These are phyloP conservation scores for Anthrax anthrax DNA, from an alignment of 2,888 invertebrate genomes.

Conservation along the genomic window DNA sequence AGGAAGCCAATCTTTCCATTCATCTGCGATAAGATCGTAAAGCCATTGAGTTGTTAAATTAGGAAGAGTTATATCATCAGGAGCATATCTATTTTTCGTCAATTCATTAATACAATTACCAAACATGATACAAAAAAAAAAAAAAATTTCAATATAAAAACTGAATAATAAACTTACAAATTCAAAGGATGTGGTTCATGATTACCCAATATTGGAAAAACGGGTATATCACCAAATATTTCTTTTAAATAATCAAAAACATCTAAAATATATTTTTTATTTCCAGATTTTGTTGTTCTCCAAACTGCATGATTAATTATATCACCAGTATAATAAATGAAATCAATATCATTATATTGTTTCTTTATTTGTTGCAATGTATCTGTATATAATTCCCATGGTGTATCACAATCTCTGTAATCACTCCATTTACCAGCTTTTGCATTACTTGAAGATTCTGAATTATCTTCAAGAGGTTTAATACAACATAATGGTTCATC, in stretches of 20 bases:
- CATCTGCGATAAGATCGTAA: constrained; percentile 53
- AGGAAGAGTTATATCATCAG: constrained; percentile 35
- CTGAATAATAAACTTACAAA: constrained; percentile 49
- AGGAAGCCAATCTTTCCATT: constrained; percentile 57
- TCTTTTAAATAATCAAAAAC: constrained; percentile 38
- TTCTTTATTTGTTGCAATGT: constrained; percentile 45
- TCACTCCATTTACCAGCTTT: constrained; percentile 70
- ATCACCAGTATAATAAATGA: constrained; percentile 75
- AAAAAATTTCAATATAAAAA: too few species aligned
- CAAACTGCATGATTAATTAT: constrained; percentile 78
- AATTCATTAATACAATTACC: neutral
- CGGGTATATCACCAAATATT: constrained; percentile 45
- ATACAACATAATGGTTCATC: constrained; percentile 67
- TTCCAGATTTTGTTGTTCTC: constrained; percentile 56
- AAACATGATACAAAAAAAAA: too few species aligned
- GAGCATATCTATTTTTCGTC: constrained; percentile 56
- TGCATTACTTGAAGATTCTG: constrained; percentile 15
- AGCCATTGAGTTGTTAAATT: constrained; percentile 54
- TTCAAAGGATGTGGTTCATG: constrained; percentile 76
- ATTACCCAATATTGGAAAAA: constrained; percentile 63
- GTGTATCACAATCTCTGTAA: constrained; percentile 62
- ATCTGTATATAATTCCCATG: constrained; percentile 52
- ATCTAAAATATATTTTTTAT: constrained; percentile 42
- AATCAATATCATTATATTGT: constrained; percentile 45
- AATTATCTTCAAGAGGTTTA: constrained; percentile 5